phyloP scores from a whole-genome alignment of 2,797 vertebrate genomes.

The Notolepis coatsorum region DNA sequence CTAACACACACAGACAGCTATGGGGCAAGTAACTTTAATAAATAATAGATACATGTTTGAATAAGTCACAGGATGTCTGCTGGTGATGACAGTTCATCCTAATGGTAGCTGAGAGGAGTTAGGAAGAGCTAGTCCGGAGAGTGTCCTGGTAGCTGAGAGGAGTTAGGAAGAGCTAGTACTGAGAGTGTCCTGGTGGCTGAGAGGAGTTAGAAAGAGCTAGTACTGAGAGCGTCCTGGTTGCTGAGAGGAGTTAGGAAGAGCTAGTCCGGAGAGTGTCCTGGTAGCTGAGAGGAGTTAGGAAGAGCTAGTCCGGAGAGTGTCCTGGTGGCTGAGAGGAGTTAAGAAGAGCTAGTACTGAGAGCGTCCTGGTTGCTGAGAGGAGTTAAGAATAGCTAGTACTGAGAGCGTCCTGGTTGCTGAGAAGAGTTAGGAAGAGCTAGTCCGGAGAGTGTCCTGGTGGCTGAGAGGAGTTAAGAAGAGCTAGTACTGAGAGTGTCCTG shows the following conservation, averaged over 20 bases:
- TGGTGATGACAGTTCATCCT: conserved; percentile 42
- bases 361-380: too few relatives aligned
- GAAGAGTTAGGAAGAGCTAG: too few relatives aligned
- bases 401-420: too few relatives aligned
- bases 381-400: too few relatives aligned
- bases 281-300: too few relatives aligned
- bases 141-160: conserved; percentile 4
- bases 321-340: too few relatives aligned
- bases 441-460: too few relatives aligned
- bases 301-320: too few relatives aligned
- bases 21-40: conserved; percentile 55
- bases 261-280: too few relatives aligned
- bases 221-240: conserved; percentile 7
- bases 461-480: too few relatives aligned
- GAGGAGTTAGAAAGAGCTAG: conserved; percentile 2
- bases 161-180: neutral
- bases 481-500: too few relatives aligned
- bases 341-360: too few relatives aligned
- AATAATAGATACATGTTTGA: conserved; percentile 59
- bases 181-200: neutral
- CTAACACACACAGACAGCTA: conserved; percentile 35
- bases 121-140: conserved; percentile 20
- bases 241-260: neutral
- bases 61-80: conserved; percentile 57
- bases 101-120: conserved; percentile 58